A percentile compares a stretch with the other conserved stretches of the same genome.
phyloP scores from a whole-genome alignment of 2,113 vertebrate species.

The Onychostoma macrolepis region DNA sequence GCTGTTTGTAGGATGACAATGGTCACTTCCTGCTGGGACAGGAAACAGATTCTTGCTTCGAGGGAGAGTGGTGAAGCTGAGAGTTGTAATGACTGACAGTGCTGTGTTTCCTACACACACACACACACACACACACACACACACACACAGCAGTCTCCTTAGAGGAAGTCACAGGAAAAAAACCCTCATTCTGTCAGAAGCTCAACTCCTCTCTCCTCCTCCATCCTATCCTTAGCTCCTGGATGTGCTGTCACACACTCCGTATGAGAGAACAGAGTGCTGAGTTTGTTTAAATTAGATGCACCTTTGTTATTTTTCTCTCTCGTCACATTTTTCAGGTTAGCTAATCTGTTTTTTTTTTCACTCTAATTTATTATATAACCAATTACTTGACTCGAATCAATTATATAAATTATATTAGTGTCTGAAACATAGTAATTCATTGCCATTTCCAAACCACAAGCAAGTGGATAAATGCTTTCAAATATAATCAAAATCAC shows the following conservation, averaged over 20 bases:
- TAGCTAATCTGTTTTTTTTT: background rate
- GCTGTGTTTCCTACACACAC: background rate
- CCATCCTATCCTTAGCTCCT: background rate
- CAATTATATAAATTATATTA: background rate
- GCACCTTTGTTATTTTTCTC: background rate
- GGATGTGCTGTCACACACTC: constrained; percentile 5
- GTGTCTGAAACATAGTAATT: background rate
- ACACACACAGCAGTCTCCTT: background rate
- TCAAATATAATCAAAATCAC: background rate
- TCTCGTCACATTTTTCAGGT: background rate
- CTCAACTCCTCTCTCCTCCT: constrained; percentile 12
- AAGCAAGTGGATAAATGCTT: background rate
- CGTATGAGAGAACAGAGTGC: background rate
- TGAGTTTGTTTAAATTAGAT: constrained; percentile 12
- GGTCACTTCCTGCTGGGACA: constrained; percentile 45
- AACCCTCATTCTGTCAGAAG: background rate
- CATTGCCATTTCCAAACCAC: background rate
- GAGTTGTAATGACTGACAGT: constrained; percentile 49
- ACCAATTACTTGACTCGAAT: background rate
- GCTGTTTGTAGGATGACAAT: constrained; percentile 56
- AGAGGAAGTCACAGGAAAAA: constrained; percentile 2
- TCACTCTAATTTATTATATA: background rate
- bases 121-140: background rate
- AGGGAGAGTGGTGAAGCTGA: constrained; percentile 23
- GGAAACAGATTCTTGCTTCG: constrained; percentile 54